Evolutionary conservation across 2,888 invertebrate genomes (phyloP), one percentile per base, ranked within the genome.

Genomic region (Hecatera dysodea): DNA sequence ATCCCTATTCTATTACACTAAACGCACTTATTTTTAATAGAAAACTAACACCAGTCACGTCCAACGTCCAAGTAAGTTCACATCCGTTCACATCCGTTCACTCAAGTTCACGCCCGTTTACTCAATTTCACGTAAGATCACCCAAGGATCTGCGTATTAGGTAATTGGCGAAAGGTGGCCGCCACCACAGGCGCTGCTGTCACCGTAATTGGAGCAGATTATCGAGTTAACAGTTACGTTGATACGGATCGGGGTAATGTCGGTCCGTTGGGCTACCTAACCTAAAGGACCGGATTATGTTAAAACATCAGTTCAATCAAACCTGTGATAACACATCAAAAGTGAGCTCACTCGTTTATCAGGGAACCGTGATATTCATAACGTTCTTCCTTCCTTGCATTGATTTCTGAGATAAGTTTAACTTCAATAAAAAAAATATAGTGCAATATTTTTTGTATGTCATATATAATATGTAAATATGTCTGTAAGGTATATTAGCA

Each of bases 101-200:
- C 19, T 2, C 15, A 44, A 48, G 55, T 62, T 62, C 55, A 71
- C 39, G 0, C 8, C 9, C 12, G 50, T 57, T 29, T 44, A 52
- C 22, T 15, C 44, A 57, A 56, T 39, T 73, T 65, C 50, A 50
- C 22, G 9, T 19, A 52, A 63, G 48, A 60, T 67, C 55, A 70
- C 9, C 27, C 59, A 82, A 65, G 77, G 81, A 72, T 65, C 78
- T 69, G 67, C 72, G 65, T 71, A 79, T 76, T 71, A 79, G 57
- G 74, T 83, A 88, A 87, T 86, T 87, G 87, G 83, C 81, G 75
- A 82, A 82, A 85, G 81, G 73, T 82, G 59, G 67, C 79, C 83
- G 68, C 79, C 78, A 80, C 81, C 86, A 75, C 82, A 74, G 72
- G 73, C 67, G 24, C 73, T 53, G 78, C 76, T 82, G 76, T 76